Evolutionary conservation across 2,797 vertebrate genomes (phyloP).

Genomic region (Arrhamphus sclerolepis): DNA sequence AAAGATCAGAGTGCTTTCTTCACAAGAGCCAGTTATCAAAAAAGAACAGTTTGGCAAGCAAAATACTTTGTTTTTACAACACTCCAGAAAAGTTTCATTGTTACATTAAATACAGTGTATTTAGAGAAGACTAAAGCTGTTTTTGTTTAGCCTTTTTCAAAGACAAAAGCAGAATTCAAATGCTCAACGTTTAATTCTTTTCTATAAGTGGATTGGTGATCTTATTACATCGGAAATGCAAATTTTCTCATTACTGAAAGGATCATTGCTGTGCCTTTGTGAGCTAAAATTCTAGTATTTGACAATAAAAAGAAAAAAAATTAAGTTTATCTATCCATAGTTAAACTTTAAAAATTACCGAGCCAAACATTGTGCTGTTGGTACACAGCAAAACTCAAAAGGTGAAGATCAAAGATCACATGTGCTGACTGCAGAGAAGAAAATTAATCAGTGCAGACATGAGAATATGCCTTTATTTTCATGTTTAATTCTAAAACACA

Average conservation of each 20-base stretch:
- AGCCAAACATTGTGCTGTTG: too few relatives aligned
- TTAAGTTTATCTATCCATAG: constrained; percentile 20
- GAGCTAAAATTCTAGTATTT: constrained; percentile 28
- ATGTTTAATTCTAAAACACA: constrained; percentile 51
- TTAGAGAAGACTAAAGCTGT: constrained; percentile 20
- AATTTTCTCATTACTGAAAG: constrained; percentile 22
- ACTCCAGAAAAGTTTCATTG: constrained; percentile 29
- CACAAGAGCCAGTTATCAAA: constrained; percentile 23
- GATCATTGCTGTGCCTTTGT: constrained; percentile 33
- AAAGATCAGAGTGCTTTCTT: constrained; percentile 32
- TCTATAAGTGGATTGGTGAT: constrained; percentile 43
- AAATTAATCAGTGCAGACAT: constrained; percentile 6
- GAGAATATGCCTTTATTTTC: constrained; percentile 44
- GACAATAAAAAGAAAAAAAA: constrained; percentile 18
- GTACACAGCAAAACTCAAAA: constrained; percentile 1
- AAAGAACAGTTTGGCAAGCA: constrained; percentile 16
- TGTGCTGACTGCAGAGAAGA: constrained; percentile 16
- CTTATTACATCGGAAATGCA: constrained; percentile 50
- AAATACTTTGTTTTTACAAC: constrained; percentile 23
- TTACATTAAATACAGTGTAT: constrained; percentile 33
- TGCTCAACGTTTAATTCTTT: constrained; percentile 35
- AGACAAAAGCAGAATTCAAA: constrained; percentile 32
- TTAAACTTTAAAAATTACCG: constrained; percentile 19
- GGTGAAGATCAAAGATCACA: constrained; percentile 25
- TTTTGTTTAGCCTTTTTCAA: constrained; percentile 25